Conservation (phyloP, 2,888 invertebrate species). For the Acheta domesticus region DNA sequence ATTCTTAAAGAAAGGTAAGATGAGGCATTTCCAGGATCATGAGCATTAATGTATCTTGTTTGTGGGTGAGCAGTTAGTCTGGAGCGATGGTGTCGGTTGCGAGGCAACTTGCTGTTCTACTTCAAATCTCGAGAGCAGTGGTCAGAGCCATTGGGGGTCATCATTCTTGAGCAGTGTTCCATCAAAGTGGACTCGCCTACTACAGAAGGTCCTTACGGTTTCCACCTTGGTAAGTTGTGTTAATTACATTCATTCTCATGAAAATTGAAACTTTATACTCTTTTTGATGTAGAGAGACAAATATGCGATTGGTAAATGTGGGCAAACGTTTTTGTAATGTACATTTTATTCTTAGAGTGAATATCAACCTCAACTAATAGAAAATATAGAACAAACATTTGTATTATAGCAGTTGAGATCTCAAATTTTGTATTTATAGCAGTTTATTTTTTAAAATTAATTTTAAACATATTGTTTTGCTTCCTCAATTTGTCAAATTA, state of each 20-base stretch:
- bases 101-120: conserved; percentile 91
- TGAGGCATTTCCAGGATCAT: too few relatives aligned
- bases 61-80: conserved; percentile 49
- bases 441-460: too few relatives aligned
- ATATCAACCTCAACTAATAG: too few relatives aligned
- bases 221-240: conserved; percentile 66
- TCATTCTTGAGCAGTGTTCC: conserved; percentile 83
- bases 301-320: not conserved
- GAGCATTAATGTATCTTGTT: not conserved
- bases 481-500: too few relatives aligned
- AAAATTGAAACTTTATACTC: not conserved
- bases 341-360: too few relatives aligned
- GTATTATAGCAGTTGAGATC: too few relatives aligned
- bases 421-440: too few relatives aligned
- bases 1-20: too few relatives aligned
- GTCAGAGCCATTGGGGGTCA: conserved; percentile 82
- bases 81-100: conserved; percentile 84
- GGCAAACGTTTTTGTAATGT: too few relatives aligned
- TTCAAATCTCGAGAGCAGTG: conserved; percentile 85
- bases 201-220: conserved; percentile 73
- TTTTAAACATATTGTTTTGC: too few relatives aligned
- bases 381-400: too few relatives aligned
- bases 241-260: not conserved
- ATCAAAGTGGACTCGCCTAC: conserved; percentile 64
- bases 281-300: not conserved